These are phyloP conservation scores for Alligator sinensis DNA, from an alignment of 2,113 vertebrate species.

Conservation along the genomic window DNA sequence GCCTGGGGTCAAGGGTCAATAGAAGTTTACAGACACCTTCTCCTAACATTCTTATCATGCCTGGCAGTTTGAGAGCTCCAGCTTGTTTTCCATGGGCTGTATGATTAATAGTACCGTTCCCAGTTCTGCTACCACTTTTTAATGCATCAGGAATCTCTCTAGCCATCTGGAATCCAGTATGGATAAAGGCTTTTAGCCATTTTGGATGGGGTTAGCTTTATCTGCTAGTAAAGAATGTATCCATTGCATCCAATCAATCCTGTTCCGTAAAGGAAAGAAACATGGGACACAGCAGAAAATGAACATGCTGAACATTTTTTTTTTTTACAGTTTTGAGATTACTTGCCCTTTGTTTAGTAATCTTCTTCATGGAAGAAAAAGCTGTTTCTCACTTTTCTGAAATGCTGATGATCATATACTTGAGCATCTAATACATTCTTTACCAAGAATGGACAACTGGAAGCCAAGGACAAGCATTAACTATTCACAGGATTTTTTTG, in stretches of 20 bases:
- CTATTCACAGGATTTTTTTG: background rate
- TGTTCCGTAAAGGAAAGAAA: background rate
- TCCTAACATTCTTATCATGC: conserved; percentile 56
- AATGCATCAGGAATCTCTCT: background rate
- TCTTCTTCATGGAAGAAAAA: background rate
- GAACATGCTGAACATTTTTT: background rate
- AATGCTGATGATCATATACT: background rate
- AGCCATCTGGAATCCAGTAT: background rate
- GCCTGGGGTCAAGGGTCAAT: conserved; percentile 48
- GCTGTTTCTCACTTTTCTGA: background rate
- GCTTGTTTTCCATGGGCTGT: conserved; percentile 36
- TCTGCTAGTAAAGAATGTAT: background rate
- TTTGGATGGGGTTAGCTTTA: background rate
- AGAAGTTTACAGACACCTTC: conserved; percentile 72
- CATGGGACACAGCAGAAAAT: background rate
- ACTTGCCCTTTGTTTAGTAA: background rate
- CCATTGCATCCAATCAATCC: background rate
- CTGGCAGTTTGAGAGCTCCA: conserved; percentile 19
- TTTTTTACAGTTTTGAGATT: background rate
- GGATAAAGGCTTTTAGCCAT: accelerated
- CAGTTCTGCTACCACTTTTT: background rate
- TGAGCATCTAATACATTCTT: accelerated
- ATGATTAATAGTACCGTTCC: conserved; percentile 12
- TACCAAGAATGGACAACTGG: background rate
- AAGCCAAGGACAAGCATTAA: background rate